A percentile compares a stretch with the other conserved stretches of the same genome.
Evolutionary conservation across 2,797 vertebrate genomes (phyloP).

Genomic region (Gymnothorax javanicus): DNA sequence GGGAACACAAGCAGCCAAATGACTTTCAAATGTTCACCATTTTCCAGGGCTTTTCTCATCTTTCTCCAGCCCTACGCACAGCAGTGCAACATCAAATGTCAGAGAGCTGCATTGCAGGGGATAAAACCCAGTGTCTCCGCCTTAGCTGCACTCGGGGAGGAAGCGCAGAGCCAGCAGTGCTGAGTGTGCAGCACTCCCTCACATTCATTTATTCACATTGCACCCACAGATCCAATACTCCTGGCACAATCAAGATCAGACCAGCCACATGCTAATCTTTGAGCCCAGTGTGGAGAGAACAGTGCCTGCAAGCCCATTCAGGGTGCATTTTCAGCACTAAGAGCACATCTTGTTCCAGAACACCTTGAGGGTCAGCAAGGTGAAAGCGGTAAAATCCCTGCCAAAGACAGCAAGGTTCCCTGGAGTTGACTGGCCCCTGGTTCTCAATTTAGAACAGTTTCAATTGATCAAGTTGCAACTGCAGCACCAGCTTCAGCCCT

Average conservation of each 20-base stretch:
- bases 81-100: not conserved
- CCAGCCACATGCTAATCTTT: not conserved
- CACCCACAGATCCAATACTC: not conserved
- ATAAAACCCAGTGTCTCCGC: not conserved
- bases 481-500: not conserved
- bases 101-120: conserved; percentile 16
- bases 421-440: not conserved
- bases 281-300: not conserved
- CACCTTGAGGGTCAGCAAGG: not conserved
- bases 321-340: not conserved
- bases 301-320: not conserved
- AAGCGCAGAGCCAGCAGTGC: not conserved
- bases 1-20: too few relatives aligned
- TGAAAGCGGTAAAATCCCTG: not conserved
- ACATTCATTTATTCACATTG: not conserved
- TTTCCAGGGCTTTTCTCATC: too few relatives aligned
- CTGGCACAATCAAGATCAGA: not conserved
- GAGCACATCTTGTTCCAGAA: not conserved
- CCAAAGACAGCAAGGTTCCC: not conserved
- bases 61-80: not conserved
- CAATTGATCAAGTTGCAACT: not conserved
- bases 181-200: not conserved
- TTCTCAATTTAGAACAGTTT: not conserved
- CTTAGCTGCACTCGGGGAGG: not conserved
- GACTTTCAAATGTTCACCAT: too few relatives aligned